Conservation (phyloP, 2,888 invertebrate species). For the Dicycla oo region DNA sequence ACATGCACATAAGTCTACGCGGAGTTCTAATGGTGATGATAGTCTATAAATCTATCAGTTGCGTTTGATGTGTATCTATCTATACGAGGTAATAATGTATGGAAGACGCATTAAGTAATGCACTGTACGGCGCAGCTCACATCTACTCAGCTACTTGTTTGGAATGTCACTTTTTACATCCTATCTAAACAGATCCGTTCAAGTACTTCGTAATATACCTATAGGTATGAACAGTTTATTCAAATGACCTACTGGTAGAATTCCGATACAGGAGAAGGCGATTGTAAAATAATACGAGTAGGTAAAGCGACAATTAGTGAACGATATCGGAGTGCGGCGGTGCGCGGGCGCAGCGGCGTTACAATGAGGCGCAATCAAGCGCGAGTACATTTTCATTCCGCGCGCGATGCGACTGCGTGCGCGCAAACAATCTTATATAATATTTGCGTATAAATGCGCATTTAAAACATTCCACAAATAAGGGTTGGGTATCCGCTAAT, state of each 20-base stretch:
- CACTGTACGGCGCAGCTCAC: conserved; percentile 5
- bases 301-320: conserved; percentile 63
- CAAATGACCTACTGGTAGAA: conserved; percentile 54
- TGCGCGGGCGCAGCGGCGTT: conserved; percentile 45
- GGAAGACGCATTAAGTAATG: conserved; percentile 32
- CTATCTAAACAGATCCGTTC: conserved; percentile 30
- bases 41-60: conserved; percentile 54
- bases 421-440: conserved; percentile 80
- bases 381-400: conserved; percentile 76
- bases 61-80: conserved; percentile 36
- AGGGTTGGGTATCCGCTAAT: conserved; percentile 76
- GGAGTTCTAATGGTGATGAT: conserved; percentile 44
- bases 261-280: conserved; percentile 49
- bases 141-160: conserved; percentile 31
- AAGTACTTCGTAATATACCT: conserved; percentile 22
- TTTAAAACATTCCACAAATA: conserved; percentile 81
- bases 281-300: conserved; percentile 60
- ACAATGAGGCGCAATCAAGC: conserved; percentile 66
- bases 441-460: conserved; percentile 79
- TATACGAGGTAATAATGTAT: conserved; percentile 39
- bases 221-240: conserved; percentile 50
- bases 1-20: conserved; percentile 30
- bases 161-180: conserved; percentile 36
- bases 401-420: conserved; percentile 70
- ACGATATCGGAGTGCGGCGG: conserved; percentile 40